Conservation (phyloP, 2,113 vertebrate genomes). For the Xiphorhynchus elegans region DNA sequence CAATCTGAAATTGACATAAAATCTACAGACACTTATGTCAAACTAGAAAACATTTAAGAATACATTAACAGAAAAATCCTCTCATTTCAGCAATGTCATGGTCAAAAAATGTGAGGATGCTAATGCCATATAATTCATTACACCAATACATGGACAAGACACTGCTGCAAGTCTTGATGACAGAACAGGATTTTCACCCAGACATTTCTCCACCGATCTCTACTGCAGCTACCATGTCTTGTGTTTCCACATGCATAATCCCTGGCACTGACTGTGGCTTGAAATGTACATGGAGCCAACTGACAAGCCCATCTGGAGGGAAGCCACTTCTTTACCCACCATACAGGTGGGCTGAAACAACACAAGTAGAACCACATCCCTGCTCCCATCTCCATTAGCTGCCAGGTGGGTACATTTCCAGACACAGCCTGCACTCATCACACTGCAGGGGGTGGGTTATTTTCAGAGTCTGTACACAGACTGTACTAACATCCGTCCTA, state of each 20-base stretch:
- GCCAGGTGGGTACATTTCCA: not conserved
- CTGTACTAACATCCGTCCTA: not conserved
- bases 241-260: not conserved
- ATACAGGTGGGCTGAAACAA: not conserved
- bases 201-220: not conserved
- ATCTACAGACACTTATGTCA: not conserved
- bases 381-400: not conserved
- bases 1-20: not conserved
- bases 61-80: not conserved
- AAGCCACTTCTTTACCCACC: not conserved
- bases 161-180: not conserved
- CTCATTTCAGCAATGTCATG: not conserved
- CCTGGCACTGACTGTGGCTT: not conserved
- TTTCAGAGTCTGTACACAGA: not conserved
- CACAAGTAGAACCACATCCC: not conserved
- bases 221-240: not conserved
- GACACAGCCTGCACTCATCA: not conserved
- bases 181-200: not conserved
- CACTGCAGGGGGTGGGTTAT: fast-evolving
- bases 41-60: not conserved
- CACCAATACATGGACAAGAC: not conserved
- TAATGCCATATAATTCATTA: not conserved
- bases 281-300: not conserved
- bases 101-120: not conserved
- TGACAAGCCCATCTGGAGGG: not conserved